Conservation (phyloP, 2,888 invertebrate genomes). For the Caenorhabditis angaria region DNA sequence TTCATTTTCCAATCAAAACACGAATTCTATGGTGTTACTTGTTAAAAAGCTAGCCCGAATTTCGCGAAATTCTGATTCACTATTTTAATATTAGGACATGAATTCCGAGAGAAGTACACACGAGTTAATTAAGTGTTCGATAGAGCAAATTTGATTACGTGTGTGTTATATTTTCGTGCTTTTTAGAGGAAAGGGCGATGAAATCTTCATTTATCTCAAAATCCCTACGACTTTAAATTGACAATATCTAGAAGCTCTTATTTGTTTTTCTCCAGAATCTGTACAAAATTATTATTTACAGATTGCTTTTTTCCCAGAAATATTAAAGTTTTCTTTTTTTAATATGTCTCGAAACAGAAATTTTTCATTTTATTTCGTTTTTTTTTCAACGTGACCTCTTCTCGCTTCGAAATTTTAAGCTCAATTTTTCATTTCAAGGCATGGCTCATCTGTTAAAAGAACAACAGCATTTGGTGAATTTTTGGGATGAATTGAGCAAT, state of each 20-base stretch:
- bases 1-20: too few relatives aligned
- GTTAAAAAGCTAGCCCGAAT: too few relatives aligned
- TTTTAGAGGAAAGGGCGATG: too few relatives aligned
- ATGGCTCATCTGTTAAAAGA: constrained; percentile 75
- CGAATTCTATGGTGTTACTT: too few relatives aligned
- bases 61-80: too few relatives aligned
- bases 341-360: not conserved
- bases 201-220: too few relatives aligned
- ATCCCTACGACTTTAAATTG: not conserved
- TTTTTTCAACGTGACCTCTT: not conserved
- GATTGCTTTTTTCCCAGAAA: not conserved
- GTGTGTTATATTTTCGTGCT: too few relatives aligned
- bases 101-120: too few relatives aligned
- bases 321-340: not conserved
- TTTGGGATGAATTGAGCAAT: constrained; percentile 81
- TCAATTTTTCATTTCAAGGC: constrained; percentile 26
- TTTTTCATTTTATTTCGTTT: not conserved
- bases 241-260: not conserved
- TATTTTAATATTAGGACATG: too few relatives aligned
- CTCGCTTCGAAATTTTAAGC: not conserved
- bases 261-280: not conserved
- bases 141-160: too few relatives aligned
- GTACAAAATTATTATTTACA: not conserved
- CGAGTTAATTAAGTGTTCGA: too few relatives aligned
- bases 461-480: constrained; percentile 85